Base-by-base conservation (phyloP, 2,888 invertebrate genomes). In the Dryocosmus kuriphilus region DNA sequence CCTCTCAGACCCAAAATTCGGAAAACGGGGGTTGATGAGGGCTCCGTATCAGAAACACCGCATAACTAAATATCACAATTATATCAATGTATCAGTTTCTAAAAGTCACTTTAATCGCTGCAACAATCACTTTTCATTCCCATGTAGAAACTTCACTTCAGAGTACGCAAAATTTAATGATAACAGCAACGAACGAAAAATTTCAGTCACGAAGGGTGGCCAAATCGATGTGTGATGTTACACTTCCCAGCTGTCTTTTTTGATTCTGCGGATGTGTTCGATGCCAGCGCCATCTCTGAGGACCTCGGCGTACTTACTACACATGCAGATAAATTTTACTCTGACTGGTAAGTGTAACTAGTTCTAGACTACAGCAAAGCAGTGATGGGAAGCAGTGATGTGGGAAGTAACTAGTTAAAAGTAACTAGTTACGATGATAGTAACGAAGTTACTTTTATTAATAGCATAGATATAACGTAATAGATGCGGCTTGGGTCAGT, bases 211-310 rank as follows among this genome's bases (percentile, higher is more conserved):
- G 85, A 83, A 86, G 86, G 82, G 79, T 86, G 85, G 85, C 88
- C 88, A 86, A 89, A 90, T 90, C 90, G 89, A 89, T 89, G 89
- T 88, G 82, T 78, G 88, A 88, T 88, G 87, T 87, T 88, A 87
- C 88, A 87, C 87, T 89, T 89, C 87, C 85, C 89, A 89, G 88
- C 89, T 89, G 89, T 90, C 89, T 90, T 89, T 89, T 89, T 89
- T 87, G 87, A 89, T 88, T 89, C 89, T 89, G 88, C 89, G 86
- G 89, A 88, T 88, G 87, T 87, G 83, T 77, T 46, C 83, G 83
- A 77, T 38, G 35, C 73, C 65, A 76, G 19, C 82, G 84, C 84
- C 87, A 88, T 88, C 89, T 86, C 60, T 74, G 82, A 83, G 73
- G 19, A 9, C 8, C 67, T 11, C 24, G 62, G 5, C 11, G 55